A percentile compares a stretch with the other conserved stretches of the same genome.
Evolutionary conservation across 2,888 invertebrate species (phyloP).

Genomic region (Hirtodrosophila trivittata): DNA sequence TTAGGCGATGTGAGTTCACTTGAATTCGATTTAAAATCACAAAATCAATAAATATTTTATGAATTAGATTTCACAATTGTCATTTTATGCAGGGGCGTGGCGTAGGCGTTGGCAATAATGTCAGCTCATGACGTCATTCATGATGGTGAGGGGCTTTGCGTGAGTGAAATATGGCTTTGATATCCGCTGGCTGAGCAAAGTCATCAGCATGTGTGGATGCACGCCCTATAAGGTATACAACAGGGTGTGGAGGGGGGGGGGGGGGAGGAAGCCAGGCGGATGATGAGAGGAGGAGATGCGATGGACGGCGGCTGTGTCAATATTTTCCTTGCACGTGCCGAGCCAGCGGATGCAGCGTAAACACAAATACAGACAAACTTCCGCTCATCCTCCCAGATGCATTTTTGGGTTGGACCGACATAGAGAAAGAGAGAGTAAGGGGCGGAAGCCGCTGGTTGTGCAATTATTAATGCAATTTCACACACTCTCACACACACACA

Average conservation of each 20-base stretch:
- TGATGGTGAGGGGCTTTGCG: neutral
- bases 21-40: constrained; percentile 50
- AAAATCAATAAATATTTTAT: constrained; percentile 45
- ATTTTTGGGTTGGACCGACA: constrained; percentile 24
- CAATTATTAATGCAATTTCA: constrained; percentile 61
- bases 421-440: neutral
- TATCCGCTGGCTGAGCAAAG: constrained; percentile 11
- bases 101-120: constrained; percentile 3
- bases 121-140: constrained; percentile 27
- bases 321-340: constrained; percentile 63
- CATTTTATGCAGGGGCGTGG: constrained; percentile 35
- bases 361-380: constrained; percentile 51
- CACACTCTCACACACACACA: constrained; percentile 13
- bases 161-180: constrained; percentile 33
- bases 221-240: constrained; percentile 17
- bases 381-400: constrained; percentile 16
- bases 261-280: neutral
- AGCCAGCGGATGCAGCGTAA: constrained; percentile 59
- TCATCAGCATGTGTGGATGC: constrained; percentile 22
- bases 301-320: constrained; percentile 41
- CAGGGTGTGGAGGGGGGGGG: neutral
- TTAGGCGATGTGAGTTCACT: constrained; percentile 45
- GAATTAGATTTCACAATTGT: constrained; percentile 63
- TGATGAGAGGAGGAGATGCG: neutral
- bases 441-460: constrained; percentile 53